These are phyloP conservation scores for Sinocyclocheilus rhinocerous DNA, from an alignment of 2,113 vertebrate species.

Conservation along the genomic window DNA sequence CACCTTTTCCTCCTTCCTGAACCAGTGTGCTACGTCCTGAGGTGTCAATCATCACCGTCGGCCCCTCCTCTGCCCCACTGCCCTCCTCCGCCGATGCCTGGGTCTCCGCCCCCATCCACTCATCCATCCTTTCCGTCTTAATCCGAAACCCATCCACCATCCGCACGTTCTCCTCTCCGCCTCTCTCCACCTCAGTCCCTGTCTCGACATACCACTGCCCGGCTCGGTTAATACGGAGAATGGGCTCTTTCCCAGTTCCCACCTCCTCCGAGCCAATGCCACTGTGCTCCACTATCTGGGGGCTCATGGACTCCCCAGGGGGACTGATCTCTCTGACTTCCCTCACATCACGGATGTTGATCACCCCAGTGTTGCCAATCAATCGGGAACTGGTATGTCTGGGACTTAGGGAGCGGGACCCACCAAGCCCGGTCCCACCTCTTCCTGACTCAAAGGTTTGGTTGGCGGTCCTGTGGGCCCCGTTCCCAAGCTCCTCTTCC, in stretches of 20 bases:
- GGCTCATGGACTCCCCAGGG: constrained; percentile 86
- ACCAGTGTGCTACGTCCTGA: constrained; percentile 84
- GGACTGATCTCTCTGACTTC: constrained; percentile 84
- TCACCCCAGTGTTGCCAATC: constrained; percentile 72
- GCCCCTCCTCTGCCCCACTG: constrained; percentile 85
- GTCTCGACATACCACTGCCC: constrained; percentile 98
- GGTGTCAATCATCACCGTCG: constrained; percentile 92
- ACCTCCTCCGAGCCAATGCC: constrained; percentile 74
- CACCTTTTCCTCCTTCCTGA: constrained; percentile 78
- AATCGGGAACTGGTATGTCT: constrained; percentile 76
- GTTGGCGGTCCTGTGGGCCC: constrained; percentile 73
- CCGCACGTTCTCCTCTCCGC: constrained; percentile 80
- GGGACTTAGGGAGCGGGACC: constrained; percentile 76
- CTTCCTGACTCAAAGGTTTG: constrained; percentile 77
- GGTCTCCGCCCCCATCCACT: constrained; percentile 89
- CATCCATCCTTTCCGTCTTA: constrained; percentile 93
- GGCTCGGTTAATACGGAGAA: constrained; percentile 91
- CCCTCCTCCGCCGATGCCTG: constrained; percentile 88
- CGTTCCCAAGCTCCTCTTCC: constrained; percentile 81
- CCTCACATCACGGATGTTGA: constrained; percentile 82
- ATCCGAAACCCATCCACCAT: constrained; percentile 85
- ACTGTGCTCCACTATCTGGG: constrained; percentile 86
- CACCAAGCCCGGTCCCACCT: constrained; percentile 42
- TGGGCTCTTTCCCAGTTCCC: constrained; percentile 81
- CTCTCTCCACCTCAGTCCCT: constrained; percentile 81